Conservation (phyloP, 2,797 vertebrate species). For the Microchirus variegatus region DNA sequence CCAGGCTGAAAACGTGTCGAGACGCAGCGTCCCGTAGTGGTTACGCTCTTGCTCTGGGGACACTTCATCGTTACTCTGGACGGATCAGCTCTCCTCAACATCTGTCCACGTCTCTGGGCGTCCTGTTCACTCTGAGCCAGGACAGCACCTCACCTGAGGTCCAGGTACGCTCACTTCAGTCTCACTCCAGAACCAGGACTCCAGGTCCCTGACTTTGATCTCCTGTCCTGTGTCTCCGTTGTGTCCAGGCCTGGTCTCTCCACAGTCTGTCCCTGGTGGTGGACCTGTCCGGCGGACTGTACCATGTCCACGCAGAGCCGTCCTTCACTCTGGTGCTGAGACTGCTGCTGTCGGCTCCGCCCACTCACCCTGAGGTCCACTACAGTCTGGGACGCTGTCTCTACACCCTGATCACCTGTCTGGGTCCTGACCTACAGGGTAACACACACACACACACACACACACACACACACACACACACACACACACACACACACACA, state of each 20-base stretch:
- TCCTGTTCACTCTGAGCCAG: conserved; percentile 92
- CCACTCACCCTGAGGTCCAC: conserved; percentile 89
- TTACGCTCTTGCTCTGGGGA: conserved; percentile 88
- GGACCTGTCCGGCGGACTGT: conserved; percentile 88
- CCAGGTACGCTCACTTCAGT: conserved; percentile 81
- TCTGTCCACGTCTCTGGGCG: conserved; percentile 88
- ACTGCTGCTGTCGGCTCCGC: conserved; percentile 86
- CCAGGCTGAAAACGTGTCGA: conserved; percentile 88
- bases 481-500: no score
- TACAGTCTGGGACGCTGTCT: conserved; percentile 91
- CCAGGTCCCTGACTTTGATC: no score
- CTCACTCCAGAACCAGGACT: not conserved
- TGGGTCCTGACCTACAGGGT: conserved; percentile 96
- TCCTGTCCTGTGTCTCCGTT: conserved; percentile 44
- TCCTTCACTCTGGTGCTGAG: conserved; percentile 87
- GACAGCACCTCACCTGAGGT: conserved; percentile 94
- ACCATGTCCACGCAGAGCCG: conserved; percentile 84
- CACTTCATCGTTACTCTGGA: conserved; percentile 88
- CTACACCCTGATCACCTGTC: conserved; percentile 86
- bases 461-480: no score
- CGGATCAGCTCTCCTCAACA: conserved; percentile 88
- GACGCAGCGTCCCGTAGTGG: conserved; percentile 91
- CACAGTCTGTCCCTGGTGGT: conserved; percentile 88
- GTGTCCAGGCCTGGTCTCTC: conserved; percentile 88
- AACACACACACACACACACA: conserved; percentile 6